Conservation (phyloP, 2,797 vertebrate genomes). For the Lycodopsis pacificus region DNA sequence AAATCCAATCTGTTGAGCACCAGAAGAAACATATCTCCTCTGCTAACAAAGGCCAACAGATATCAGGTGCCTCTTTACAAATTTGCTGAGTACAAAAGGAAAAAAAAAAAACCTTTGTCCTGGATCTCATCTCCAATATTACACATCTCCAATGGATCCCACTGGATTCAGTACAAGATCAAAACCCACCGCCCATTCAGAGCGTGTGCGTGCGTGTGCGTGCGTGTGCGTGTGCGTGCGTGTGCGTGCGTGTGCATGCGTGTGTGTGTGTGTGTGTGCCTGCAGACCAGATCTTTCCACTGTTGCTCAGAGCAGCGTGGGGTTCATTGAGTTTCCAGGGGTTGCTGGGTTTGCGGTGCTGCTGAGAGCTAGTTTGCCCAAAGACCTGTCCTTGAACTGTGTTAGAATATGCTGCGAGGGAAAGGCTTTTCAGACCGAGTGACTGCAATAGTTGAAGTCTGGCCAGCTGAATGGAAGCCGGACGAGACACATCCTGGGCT, state of each 20-base stretch:
- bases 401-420: slow-evolving; percentile 78
- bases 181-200: slow-evolving; percentile 53
- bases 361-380: slow-evolving; percentile 75
- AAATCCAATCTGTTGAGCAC: slow-evolving; percentile 46
- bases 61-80: slow-evolving; percentile 70
- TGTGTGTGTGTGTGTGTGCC: not conserved
- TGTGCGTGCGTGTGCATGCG: too few relatives aligned
- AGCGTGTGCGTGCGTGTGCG: slow-evolving; percentile 5
- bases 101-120: slow-evolving; percentile 55
- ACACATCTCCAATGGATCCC: slow-evolving; percentile 62
- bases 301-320: slow-evolving; percentile 72
- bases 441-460: slow-evolving; percentile 79
- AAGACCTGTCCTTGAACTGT: slow-evolving; percentile 84
- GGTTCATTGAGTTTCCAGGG: slow-evolving; percentile 83
- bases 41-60: slow-evolving; percentile 62
- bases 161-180: slow-evolving; percentile 58
- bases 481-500: slow-evolving; percentile 74
- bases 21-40: slow-evolving; percentile 63
- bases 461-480: slow-evolving; percentile 77
- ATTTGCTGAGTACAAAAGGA: slow-evolving; percentile 56
- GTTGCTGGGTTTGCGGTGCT: slow-evolving; percentile 80
- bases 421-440: slow-evolving; percentile 79
- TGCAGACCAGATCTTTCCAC: slow-evolving; percentile 68
- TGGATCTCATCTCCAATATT: slow-evolving; percentile 61
- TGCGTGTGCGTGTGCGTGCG: not conserved